Conservation (phyloP, 53 echinoderm and acorn worm genomes). For the Echinometra lucunter region DNA sequence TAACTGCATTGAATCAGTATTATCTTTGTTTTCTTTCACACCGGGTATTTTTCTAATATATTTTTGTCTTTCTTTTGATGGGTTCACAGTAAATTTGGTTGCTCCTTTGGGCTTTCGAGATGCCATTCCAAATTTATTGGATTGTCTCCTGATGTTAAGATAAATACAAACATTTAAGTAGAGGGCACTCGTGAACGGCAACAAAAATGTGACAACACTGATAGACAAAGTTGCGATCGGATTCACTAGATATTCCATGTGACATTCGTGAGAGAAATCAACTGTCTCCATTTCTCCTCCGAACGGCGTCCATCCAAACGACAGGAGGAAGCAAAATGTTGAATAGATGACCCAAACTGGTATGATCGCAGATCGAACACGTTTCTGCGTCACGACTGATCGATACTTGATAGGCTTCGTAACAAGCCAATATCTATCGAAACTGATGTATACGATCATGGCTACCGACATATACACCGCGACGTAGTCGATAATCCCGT, state of each 20-base stretch:
- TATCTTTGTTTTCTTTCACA: neutral
- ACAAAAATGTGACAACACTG: neutral
- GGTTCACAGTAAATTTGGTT: neutral
- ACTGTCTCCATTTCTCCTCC: neutral
- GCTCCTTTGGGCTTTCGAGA: no score
- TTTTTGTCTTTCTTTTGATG: neutral
- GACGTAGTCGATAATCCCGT: constrained; percentile 30
- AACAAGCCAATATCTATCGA: constrained; percentile 38
- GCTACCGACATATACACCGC: constrained; percentile 7
- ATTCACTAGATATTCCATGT: neutral
- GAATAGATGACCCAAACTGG: neutral
- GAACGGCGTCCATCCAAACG: neutral
- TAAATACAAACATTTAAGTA: constrained; percentile 18
- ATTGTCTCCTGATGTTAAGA: neutral
- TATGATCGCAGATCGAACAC: constrained; percentile 21
- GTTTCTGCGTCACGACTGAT: constrained; percentile 4
- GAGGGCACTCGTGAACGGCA: neutral
- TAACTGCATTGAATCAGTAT: no score
- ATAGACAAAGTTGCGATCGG: neutral
- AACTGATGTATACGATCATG: constrained; percentile 35
- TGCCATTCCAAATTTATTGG: neutral
- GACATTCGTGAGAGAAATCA: neutral
- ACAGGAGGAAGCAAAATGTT: neutral
- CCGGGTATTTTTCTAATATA: neutral
- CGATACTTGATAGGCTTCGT: constrained; percentile 24